Conservation (phyloP, 2,797 vertebrate genomes). For the Bovichtus diacanthus region DNA sequence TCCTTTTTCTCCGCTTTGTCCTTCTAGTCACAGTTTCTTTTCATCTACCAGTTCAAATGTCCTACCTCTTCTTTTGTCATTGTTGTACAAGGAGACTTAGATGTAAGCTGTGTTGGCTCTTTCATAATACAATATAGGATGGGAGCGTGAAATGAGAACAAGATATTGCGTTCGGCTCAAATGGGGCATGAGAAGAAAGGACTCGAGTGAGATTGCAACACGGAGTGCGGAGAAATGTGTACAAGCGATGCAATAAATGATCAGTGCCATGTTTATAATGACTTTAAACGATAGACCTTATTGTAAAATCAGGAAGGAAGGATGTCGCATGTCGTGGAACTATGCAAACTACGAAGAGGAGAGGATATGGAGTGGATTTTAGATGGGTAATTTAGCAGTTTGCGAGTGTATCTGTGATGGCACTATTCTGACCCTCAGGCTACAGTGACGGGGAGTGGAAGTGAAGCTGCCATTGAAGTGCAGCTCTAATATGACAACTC, state of each 20-base stretch:
- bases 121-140: conserved; percentile 63
- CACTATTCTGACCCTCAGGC: conserved; percentile 48
- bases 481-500: conserved; percentile 54
- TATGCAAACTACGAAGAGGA: conserved; percentile 20
- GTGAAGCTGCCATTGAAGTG: conserved; percentile 53
- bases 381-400: conserved; percentile 45
- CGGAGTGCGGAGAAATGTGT: conserved; percentile 18
- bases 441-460: conserved; percentile 25
- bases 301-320: conserved; percentile 22
- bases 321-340: conserved; percentile 13
- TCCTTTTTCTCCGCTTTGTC: conserved; percentile 21
- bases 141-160: conserved; percentile 66
- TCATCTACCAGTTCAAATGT: conserved; percentile 47
- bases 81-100: conserved; percentile 45
- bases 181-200: conserved; percentile 70
- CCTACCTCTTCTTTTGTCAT: conserved; percentile 40
- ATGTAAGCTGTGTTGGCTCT: conserved; percentile 57
- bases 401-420: conserved; percentile 30
- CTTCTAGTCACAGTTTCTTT: conserved; percentile 40
- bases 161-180: conserved; percentile 67
- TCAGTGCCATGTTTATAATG: conserved; percentile 28
- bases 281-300: conserved; percentile 32
- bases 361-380: conserved; percentile 35
- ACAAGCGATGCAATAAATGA: conserved; percentile 36
- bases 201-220: conserved; percentile 50